Evolutionary conservation across 1,140 invertebrate species (phyloP).

Genomic region (Cydia amplana): DNA sequence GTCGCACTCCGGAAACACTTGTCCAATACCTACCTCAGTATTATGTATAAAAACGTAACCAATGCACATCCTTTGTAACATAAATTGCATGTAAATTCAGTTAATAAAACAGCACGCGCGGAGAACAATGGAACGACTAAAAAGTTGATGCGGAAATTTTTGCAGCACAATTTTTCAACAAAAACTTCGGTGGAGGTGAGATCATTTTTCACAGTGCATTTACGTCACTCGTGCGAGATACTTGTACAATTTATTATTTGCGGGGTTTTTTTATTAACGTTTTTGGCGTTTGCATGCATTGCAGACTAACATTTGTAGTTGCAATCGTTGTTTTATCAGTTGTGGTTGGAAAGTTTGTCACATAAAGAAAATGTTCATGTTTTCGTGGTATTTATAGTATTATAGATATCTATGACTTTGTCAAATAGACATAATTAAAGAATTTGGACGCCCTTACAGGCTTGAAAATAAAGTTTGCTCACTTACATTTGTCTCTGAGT

Average conservation of each 20-base stretch:
- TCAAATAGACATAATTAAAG: no score
- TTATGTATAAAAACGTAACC: not conserved
- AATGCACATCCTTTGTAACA: not conserved
- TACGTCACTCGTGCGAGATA: not conserved
- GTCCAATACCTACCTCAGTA: not conserved
- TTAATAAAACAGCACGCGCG: not conserved
- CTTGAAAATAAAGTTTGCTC: no score
- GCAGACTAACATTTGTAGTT: not conserved
- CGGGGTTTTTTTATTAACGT: not conserved
- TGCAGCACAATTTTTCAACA: slow-evolving; percentile 11
- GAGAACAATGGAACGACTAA: slow-evolving; percentile 1
- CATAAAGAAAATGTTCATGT: no score
- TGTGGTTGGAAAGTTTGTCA: not conserved
- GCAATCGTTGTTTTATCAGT: not conserved
- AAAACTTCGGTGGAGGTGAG: slow-evolving; percentile 9
- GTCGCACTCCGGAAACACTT: not conserved
- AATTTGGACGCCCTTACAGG: no score
- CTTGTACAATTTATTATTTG: not conserved
- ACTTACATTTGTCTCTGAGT: no score
- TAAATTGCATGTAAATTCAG: slow-evolving; percentile 14
- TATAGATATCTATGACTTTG: no score
- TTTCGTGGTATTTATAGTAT: no score
- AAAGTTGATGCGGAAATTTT: slow-evolving; percentile 14
- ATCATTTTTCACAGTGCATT: slow-evolving; percentile 6
- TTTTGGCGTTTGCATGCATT: not conserved